These are phyloP conservation scores for Meandrina meandrites DNA, from an alignment of 92 coral and sea anemone genomes.

Conservation along the genomic window DNA sequence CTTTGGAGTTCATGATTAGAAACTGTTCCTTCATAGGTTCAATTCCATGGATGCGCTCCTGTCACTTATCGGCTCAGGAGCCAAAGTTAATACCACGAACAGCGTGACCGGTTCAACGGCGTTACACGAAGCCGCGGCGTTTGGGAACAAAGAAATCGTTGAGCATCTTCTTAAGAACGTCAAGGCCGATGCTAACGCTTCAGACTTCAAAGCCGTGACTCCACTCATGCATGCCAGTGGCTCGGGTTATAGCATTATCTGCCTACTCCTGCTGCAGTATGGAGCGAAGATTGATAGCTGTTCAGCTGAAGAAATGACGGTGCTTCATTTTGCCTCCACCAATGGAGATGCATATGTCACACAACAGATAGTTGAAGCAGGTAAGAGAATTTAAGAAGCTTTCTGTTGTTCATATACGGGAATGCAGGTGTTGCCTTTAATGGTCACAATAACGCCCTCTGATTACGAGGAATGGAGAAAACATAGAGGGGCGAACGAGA, in stretches of 20 bases:
- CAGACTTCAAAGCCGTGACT: conserved; percentile 49
- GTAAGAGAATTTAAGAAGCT: conserved; percentile 6
- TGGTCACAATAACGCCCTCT: no score
- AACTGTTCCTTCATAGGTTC: conserved; percentile 31
- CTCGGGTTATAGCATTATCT: conserved; percentile 25
- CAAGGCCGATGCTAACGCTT: conserved; percentile 19
- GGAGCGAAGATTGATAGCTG: conserved; percentile 56
- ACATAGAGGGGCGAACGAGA: no score
- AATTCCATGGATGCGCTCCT: conserved; percentile 43
- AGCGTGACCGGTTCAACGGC: conserved; percentile 49
- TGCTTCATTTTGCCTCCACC: conserved; percentile 56
- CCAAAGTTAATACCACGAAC: conserved; percentile 23
- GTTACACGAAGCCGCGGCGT: conserved; percentile 60
- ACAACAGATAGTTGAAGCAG: conserved; percentile 48
- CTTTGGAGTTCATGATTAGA: no score
- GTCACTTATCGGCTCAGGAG: conserved; percentile 46
- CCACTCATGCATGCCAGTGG: conserved; percentile 57
- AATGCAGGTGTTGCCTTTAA: no score
- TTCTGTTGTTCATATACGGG: background rate
- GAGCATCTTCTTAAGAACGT: conserved; percentile 31
- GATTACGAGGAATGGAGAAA: no score
- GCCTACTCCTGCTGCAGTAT: conserved; percentile 39
- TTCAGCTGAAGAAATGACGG: conserved; percentile 55
- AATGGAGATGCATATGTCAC: conserved; percentile 47
- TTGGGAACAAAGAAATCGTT: conserved; percentile 47